A percentile compares a stretch with the other conserved stretches of the same genome.
These are phyloP conservation scores for Brenthis daphne DNA, from an alignment of 2,888 invertebrate species.

Conservation along the genomic window DNA sequence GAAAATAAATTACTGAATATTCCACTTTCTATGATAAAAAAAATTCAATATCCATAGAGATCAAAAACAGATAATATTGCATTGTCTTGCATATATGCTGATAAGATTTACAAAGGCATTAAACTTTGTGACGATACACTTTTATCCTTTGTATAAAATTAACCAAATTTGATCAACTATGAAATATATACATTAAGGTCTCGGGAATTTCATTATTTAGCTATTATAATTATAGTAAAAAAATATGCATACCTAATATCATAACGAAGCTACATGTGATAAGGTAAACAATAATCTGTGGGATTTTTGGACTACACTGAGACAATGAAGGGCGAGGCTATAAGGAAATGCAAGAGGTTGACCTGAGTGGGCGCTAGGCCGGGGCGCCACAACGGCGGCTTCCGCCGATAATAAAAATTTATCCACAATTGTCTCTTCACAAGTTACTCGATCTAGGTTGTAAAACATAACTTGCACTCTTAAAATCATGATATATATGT, in stretches of 20 bases:
- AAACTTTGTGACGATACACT: slow-evolving; percentile 73
- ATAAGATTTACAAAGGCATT: slow-evolving; percentile 63
- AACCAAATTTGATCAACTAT: slow-evolving; percentile 76
- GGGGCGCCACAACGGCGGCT: slow-evolving; percentile 45
- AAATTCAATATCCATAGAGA: slow-evolving; percentile 71
- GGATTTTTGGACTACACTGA: slow-evolving; percentile 60
- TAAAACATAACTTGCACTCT: slow-evolving; percentile 81
- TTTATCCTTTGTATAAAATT: slow-evolving; percentile 76
- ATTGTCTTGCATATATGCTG: slow-evolving; percentile 56
- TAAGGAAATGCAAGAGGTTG: slow-evolving; percentile 62
- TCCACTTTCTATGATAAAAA: slow-evolving; percentile 61
- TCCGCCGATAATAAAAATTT: slow-evolving; percentile 65
- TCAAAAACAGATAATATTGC: slow-evolving; percentile 65
- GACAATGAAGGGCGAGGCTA: slow-evolving; percentile 69
- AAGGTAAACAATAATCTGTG: slow-evolving; percentile 69
- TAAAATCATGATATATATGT: slow-evolving; percentile 77
- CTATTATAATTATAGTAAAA: slow-evolving; percentile 78
- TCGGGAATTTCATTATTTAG: slow-evolving; percentile 66
- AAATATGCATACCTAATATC: slow-evolving; percentile 82
- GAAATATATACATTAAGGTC: slow-evolving; percentile 80
- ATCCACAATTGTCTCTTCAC: slow-evolving; percentile 81
- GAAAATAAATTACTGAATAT: slow-evolving; percentile 62
- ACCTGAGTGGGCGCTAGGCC: slow-evolving; percentile 50
- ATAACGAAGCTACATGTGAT: slow-evolving; percentile 80
- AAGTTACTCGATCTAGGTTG: slow-evolving; percentile 79